A percentile compares a stretch with the other conserved stretches of the same genome.
Conservation (phyloP, 2,888 invertebrate genomes). For the Dysmachus trigonus region DNA sequence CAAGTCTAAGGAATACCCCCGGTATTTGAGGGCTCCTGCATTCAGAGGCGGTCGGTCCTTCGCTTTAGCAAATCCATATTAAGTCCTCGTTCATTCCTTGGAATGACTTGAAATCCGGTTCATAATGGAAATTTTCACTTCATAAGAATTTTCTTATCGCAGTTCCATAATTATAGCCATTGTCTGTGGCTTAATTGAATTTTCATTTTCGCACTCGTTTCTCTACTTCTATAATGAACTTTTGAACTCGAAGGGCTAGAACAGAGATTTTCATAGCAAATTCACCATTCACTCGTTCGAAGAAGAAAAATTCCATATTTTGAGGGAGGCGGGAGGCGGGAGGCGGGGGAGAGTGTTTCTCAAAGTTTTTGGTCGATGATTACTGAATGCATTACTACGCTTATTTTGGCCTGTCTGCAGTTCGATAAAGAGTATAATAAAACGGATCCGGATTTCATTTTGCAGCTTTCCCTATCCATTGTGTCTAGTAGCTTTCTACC, state of each 20-base stretch:
- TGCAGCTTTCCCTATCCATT: background rate
- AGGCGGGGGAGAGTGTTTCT: too few relatives aligned
- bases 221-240: background rate
- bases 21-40: background rate
- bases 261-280: background rate
- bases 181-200: slow-evolving; percentile 42
- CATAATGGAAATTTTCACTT: slow-evolving; percentile 39
- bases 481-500: too few relatives aligned
- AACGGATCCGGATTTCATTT: background rate
- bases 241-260: background rate
- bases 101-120: slow-evolving; percentile 24
- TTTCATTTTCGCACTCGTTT: slow-evolving; percentile 34
- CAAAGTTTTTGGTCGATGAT: too few relatives aligned
- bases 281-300: background rate
- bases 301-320: background rate
- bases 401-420: background rate
- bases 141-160: slow-evolving; percentile 41
- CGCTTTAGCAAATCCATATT: slow-evolving; percentile 6
- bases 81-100: background rate
- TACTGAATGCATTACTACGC: background rate
- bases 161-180: slow-evolving; percentile 38
- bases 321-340: too few relatives aligned
- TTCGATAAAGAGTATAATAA: background rate
- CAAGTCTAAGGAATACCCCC: background rate
- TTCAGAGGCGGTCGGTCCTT: background rate